Evolutionary conservation across 2,888 invertebrate genomes (phyloP), one percentile per base, ranked within the genome.

Genomic region (Branchipolynoe longqiensis): DNA sequence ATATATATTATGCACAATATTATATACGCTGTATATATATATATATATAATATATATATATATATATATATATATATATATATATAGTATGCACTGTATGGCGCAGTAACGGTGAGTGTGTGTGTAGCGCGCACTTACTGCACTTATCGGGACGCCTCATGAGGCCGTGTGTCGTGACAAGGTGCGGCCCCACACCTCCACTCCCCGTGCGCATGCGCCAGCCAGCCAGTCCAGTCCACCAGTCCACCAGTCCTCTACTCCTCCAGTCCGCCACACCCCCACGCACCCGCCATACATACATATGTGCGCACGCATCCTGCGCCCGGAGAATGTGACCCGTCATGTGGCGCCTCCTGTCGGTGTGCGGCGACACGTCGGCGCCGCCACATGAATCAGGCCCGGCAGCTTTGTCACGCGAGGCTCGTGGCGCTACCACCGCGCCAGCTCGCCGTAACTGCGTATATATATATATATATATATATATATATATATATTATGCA

Each of bases 341-440:
- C 69, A 69, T 69, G 69, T 69, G 69, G 69, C 69, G 69, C 69
- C 38, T 14, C 31, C 62, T 62, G 31, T 18, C 31, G 62, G 36
- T 36, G 69, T 38, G 22, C 69, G 69, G 18, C 36, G 69, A 33
- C 69, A 36, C 69, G 36, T 22, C 64, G 64, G 1, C 33, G 64
- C 33, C 28, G 36, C 33, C 14, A 69, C 69, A 69, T 69, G 69
- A 69, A 69, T 69, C 69, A 69, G 69, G n/a, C n/a, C 69, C 38
- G 38, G 36, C 1, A 14, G 69, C 38, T 69, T 69, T 69, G 33
- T 69, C 69, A 14, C 69, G 36, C 18, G n/a, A 8, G 14, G 58
- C 58, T n/a, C 62, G 62, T 12, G 62, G n/a, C 14, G 3, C 31
- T 62, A 31, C 62, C 62, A 62, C 62, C n/a, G n/a, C n/a, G n/a